Percentiles rank a stretch among this genome's conserved stretches.
phyloP scores from a whole-genome alignment of 2,888 invertebrate genomes.

The Drosophila kokeensis region DNA sequence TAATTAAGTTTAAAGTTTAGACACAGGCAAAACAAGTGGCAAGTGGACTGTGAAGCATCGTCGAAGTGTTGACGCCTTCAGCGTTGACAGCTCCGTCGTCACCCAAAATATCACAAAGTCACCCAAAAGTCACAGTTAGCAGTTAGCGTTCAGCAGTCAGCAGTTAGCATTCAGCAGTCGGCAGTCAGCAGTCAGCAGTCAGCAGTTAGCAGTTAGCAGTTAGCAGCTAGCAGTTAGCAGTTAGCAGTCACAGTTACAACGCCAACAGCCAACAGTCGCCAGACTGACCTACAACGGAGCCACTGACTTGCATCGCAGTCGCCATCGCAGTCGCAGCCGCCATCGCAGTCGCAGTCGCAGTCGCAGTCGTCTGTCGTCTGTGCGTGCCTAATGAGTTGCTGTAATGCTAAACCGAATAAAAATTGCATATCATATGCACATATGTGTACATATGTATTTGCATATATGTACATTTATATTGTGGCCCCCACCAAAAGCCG shows the following conservation, averaged over 20 bases:
- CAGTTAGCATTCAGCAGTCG: neutral
- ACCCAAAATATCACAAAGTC: constrained; percentile 4
- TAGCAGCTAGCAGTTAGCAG: neutral
- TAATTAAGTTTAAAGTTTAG: constrained; percentile 72
- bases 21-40: constrained; percentile 31
- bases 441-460: constrained; percentile 15
- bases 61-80: constrained; percentile 25
- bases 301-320: constrained; percentile 3
- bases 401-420: constrained; percentile 65
- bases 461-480: constrained; percentile 51
- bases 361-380: constrained; percentile 50
- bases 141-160: neutral
- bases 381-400: constrained; percentile 78
- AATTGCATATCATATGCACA: constrained; percentile 35
- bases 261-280: constrained; percentile 18
- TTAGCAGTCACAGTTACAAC: constrained; percentile 7
- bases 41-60: constrained; percentile 55
- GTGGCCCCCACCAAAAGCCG: constrained; percentile 7
- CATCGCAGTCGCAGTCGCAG: constrained; percentile 25
- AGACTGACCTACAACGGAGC: constrained; percentile 21
- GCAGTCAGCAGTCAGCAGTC: neutral
- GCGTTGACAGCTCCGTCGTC: constrained; percentile 25
- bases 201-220: neutral
- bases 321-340: constrained; percentile 27
- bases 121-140: neutral